phyloP scores from a whole-genome alignment of 2,888 invertebrate genomes.

The Heliconius aoede region DNA sequence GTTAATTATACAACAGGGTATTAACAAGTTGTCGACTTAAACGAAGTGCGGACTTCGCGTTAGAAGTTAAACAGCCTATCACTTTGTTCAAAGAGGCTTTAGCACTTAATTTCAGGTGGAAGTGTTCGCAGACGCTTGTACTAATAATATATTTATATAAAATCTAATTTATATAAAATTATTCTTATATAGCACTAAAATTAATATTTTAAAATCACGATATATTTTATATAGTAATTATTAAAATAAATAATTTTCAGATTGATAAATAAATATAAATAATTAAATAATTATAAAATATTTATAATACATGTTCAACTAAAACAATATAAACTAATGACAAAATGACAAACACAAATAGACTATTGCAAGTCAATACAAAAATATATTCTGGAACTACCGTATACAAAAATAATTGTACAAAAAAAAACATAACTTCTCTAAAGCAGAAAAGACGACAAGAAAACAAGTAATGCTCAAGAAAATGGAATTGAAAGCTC shows the following conservation, averaged over 20 bases:
- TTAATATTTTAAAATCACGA: no score
- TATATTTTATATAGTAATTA: neutral
- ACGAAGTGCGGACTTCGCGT: conserved; percentile 49
- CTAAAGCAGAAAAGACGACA: conserved; percentile 19
- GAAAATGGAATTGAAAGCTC: conserved; percentile 32
- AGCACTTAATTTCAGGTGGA: conserved; percentile 63
- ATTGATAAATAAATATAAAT: no score
- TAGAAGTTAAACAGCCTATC: conserved; percentile 67
- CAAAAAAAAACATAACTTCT: neutral
- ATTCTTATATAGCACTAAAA: no score
- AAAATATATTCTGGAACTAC: no score
- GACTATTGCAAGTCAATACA: neutral
- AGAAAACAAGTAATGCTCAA: conserved; percentile 26
- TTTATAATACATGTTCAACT: neutral
- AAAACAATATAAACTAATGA: neutral
- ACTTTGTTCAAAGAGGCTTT: conserved; percentile 65
- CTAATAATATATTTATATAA: neutral
- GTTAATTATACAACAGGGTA: conserved; percentile 46
- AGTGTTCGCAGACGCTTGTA: conserved; percentile 47
- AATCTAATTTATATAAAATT: no score
- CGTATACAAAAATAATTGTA: neutral
- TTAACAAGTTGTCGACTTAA: conserved; percentile 47
- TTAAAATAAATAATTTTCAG: no score
- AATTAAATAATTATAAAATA: no score
- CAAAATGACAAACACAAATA: no score